phyloP scores from a whole-genome alignment of 1,140 invertebrate genomes.

The Papilio machaon region DNA sequence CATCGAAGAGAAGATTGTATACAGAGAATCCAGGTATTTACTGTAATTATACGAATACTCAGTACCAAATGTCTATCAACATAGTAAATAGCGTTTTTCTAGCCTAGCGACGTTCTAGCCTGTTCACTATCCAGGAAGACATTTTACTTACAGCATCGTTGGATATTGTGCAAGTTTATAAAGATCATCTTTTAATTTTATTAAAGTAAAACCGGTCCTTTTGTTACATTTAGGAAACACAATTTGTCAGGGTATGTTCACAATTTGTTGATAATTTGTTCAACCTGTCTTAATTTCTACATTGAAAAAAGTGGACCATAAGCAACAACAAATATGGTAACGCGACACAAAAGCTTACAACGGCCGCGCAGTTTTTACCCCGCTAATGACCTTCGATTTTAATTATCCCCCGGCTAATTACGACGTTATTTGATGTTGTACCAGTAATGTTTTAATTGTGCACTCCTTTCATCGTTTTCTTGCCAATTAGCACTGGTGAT shows the following conservation, averaged over 20 bases:
- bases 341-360: slow-evolving; percentile 24
- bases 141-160: background rate
- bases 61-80: background rate
- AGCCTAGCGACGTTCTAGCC: too few relatives aligned
- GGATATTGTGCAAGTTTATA: too few relatives aligned
- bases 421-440: slow-evolving; percentile 69
- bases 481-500: slow-evolving; percentile 59
- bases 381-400: slow-evolving; percentile 73
- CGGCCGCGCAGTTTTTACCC: slow-evolving; percentile 56
- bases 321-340: slow-evolving; percentile 26
- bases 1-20: slow-evolving; percentile 60
- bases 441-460: slow-evolving; percentile 79
- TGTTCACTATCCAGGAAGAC: background rate
- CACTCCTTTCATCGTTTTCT: slow-evolving; percentile 63
- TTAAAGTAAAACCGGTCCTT: background rate
- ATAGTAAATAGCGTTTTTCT: background rate
- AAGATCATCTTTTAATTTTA: background rate
- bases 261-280: background rate
- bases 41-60: background rate
- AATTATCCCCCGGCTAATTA: slow-evolving; percentile 74
- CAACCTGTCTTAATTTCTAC: slow-evolving; percentile 12
- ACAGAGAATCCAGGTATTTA: slow-evolving; percentile 66
- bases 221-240: background rate
- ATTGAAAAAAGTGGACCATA: background rate
- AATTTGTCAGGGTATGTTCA: slow-evolving; percentile 4